Evolutionary conservation across 1,140 invertebrate genomes (phyloP).

Genomic region (Megathymus violae): DNA sequence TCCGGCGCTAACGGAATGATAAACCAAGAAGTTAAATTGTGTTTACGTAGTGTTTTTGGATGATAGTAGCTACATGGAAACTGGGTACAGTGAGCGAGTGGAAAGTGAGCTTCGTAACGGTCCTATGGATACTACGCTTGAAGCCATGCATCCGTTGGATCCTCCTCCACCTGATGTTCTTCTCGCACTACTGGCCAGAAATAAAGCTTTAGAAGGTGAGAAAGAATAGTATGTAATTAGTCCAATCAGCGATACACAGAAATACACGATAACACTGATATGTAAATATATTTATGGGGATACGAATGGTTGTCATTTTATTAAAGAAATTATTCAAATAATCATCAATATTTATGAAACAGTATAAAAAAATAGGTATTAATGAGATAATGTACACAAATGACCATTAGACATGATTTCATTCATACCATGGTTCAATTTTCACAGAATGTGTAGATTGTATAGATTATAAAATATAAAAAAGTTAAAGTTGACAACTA

Average conservation of each 20-base stretch:
- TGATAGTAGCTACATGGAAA: slow-evolving; percentile 58
- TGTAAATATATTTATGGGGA: too few species aligned
- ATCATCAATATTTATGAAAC: too few species aligned
- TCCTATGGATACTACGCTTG: slow-evolving; percentile 63
- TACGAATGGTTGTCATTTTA: too few species aligned
- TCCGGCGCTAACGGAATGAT: slow-evolving; percentile 48
- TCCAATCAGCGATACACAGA: not conserved
- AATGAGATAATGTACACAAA: too few species aligned
- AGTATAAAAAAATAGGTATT: too few species aligned
- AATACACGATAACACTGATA: not conserved
- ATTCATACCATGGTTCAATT: too few species aligned
- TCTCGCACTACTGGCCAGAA: slow-evolving; percentile 91
- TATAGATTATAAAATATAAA: too few species aligned
- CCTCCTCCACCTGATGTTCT: slow-evolving; percentile 90
- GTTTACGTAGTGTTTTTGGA: slow-evolving; percentile 53
- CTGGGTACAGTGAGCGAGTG: slow-evolving; percentile 63
- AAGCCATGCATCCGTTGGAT: slow-evolving; percentile 78
- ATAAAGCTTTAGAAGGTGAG: slow-evolving; percentile 94
- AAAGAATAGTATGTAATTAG: slow-evolving; percentile 15
- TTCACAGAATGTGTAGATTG: too few species aligned
- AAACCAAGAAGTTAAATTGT: slow-evolving; percentile 42
- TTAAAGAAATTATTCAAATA: too few species aligned
- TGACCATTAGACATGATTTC: too few species aligned
- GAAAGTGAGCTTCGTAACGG: slow-evolving; percentile 57
- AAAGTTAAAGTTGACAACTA: too few species aligned